Base-by-base conservation (phyloP, 2,797 vertebrate genomes). In the Xiphorhynchus erythropygius region DNA sequence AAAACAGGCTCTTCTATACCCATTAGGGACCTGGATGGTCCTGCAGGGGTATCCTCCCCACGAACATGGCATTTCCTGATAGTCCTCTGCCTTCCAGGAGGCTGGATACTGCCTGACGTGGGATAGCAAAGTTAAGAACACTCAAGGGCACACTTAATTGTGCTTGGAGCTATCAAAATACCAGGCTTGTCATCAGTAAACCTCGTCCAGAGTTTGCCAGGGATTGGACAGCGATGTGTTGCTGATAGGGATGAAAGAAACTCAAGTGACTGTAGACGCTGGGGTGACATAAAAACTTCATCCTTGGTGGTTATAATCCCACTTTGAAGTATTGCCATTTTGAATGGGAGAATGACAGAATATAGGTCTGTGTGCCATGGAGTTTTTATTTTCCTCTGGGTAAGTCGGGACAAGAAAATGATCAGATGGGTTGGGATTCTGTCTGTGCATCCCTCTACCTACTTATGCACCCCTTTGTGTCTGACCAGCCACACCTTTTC, bases 21-120 rank as follows among this genome's bases (percentile, higher is more conserved):
- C 4, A 2, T 0, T 39, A 37, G 13, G 35, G 33, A 16, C 16
- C 9, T 14, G 8, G 17, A 39, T 17, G 33, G 19, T 18, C 50
- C 14, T 0, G 25, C 24, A 55, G 24, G 4, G 2, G 1, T 41
- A 8, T 57, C 33, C 13, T 83, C 3, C 27, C 33, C 6, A 7
- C 5, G 33, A 24, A 33, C 27, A 13, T 7, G 27, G 25, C 19
- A 41, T 84, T 73, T 50, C 23, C 32, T 49, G 30, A 11, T 35
- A 47, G 39, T 69, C 8, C 28, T 79, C 75, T 17, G 1, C 44
- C 65, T 76, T 63, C 30, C 47, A 47, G 44, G 32, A 25, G 4
- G 5, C 18, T 13, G 3, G 15, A 11, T 49, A 10, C 53, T 42
- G 53, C 27, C 47, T 65, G 5, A 8, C 42, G 52, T 3, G 7